Evolutionary conservation across 35 echinoderm and acorn worm species (phyloP).

Genomic region (Holothuria glaberrima): DNA sequence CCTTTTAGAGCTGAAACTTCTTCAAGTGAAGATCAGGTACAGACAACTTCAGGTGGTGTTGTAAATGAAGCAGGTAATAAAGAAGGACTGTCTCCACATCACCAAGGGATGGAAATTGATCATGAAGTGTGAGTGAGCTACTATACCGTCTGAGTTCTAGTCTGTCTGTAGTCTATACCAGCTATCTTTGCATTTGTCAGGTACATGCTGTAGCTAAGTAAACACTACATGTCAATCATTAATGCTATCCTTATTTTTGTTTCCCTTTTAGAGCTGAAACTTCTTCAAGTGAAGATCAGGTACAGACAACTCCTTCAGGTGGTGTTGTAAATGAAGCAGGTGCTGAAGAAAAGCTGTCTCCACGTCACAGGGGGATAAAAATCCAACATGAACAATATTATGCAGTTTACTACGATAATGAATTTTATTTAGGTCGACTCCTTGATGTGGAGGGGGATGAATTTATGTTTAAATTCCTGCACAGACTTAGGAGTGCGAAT

Average conservation of each 20-base stretch:
- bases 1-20: neutral
- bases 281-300: neutral
- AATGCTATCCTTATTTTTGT: slow-evolving; percentile 20
- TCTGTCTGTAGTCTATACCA: no score
- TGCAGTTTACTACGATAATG: slow-evolving; percentile 24
- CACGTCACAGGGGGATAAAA: slow-evolving; percentile 9
- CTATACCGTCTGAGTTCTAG: no score
- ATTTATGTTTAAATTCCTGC: slow-evolving; percentile 25
- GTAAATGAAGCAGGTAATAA: neutral
- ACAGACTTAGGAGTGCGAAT: slow-evolving; percentile 8
- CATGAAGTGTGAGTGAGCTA: no score
- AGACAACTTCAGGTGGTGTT: slow-evolving; percentile 8
- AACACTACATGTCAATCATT: neutral
- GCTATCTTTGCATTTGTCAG: no score
- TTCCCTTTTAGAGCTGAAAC: slow-evolving; percentile 2
- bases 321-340: neutral
- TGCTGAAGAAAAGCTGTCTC: slow-evolving; percentile 3
- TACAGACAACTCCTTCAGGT: slow-evolving; percentile 11
- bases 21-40: neutral
- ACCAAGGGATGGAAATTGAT: no score
- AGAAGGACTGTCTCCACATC: neutral
- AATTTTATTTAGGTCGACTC: slow-evolving; percentile 19
- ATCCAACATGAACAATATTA: slow-evolving; percentile 23
- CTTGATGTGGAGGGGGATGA: slow-evolving; percentile 19
- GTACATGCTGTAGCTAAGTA: no score